Percentiles rank a stretch among this genome's conserved stretches.
phyloP scores from a whole-genome alignment of 2,113 vertebrate species.

The Alexandromys fortis region DNA sequence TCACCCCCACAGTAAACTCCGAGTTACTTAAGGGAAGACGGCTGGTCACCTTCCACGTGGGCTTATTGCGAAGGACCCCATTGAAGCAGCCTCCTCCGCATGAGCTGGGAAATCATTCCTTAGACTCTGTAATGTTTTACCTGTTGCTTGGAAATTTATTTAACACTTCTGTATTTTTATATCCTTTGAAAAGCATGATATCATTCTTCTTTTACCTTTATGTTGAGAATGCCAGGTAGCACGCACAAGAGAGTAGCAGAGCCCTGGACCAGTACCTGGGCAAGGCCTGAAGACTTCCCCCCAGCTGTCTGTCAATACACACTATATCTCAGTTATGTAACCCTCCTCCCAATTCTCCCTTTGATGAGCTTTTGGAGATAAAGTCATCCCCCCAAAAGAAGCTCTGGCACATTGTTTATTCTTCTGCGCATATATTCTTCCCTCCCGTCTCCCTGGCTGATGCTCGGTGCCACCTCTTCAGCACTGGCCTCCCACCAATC shows the following conservation, averaged over 20 bases:
- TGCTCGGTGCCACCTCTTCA: background rate
- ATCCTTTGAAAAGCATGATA: background rate
- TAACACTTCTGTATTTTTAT: background rate
- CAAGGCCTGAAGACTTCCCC: background rate
- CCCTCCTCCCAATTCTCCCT: background rate
- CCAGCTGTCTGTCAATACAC: background rate
- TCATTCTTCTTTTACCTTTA: background rate
- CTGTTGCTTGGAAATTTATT: background rate
- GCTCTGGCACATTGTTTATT: background rate
- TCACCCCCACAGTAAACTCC: background rate
- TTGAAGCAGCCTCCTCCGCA: background rate
- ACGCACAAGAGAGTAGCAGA: background rate
- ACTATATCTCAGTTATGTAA: background rate
- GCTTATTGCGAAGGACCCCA: no score
- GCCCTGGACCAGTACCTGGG: background rate
- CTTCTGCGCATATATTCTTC: background rate
- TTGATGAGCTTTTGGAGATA: constrained; percentile 3
- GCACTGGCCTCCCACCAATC: background rate
- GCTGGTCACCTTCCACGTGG: background rate
- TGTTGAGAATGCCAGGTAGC: background rate
- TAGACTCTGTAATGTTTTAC: background rate
- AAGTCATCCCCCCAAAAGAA: background rate
- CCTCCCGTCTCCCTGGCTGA: background rate
- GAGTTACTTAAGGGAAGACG: background rate
- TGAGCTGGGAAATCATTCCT: background rate